Evolutionary conservation across 2,113 vertebrate species (phyloP), one percentile per base, ranked within the genome.

Genomic region (Mesoclemmys tuberculata): DNA sequence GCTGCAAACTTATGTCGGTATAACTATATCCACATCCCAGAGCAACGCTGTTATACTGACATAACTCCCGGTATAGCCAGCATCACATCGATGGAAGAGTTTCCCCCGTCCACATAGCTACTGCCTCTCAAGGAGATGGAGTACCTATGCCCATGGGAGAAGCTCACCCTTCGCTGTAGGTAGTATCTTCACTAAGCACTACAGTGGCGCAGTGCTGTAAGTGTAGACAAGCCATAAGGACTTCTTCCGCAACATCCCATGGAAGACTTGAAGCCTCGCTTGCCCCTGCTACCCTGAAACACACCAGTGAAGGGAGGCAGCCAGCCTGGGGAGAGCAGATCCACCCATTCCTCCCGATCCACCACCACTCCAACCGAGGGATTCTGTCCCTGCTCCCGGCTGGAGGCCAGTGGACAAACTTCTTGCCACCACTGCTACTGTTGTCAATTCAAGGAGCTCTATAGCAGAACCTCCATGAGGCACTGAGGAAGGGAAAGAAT

Each of bases 241-340:
- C 18, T 38, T n/a, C 18, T 68, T 68, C 61, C 35, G n/a, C 31
- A 10, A 5, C 49, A 26, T 4, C 0, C 0, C 3, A 2, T 1
- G 29, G 29, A 13, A 31, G 3, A 64, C 22, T 56, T 61, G n/a
- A 21, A 82, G 75, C 19, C 88, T 38, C 19, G 1, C 0, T 26
- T 77, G 84, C 52, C 24, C 80, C 88, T 55, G 16, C 0, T 6
- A 24, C 78, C 0, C 0, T 44, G 71, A 87, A 5, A 56, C 14
- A 11, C 18, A 41, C 51, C 41, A 85, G 24, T 0, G 24, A 27
- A 51, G 55, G 27, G 61, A 89, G n/a, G 51, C 5, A 6, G 35
- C 35, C 8, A 38, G 35, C 13, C 18, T 38, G 64, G 21, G 64
- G 64, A 68, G 29, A 4, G 35, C 4, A 22, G 81, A 68, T 18